Base-by-base conservation (phyloP, 2,113 vertebrate genomes). In the Gopherus flavomarginatus region DNA sequence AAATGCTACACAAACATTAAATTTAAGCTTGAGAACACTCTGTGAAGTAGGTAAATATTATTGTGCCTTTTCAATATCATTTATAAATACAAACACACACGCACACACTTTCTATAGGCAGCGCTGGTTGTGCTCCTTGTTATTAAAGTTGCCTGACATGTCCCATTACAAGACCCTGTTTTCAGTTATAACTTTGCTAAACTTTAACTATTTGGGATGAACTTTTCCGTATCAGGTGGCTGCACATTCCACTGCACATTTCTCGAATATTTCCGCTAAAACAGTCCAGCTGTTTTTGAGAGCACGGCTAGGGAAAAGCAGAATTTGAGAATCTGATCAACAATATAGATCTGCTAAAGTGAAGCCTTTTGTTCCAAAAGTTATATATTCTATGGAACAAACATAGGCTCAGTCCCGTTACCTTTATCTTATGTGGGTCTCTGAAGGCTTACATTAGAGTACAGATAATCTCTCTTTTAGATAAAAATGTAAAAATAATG, bases 401-500 rank as follows among this genome's bases (percentile, higher is more conserved):
- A 87, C 49, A 26, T 91, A 57, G 86, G 62, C 89, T 93, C 47
- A 62, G 92, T 92, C 92, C 53, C 42, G 50, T 80, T 96, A 81
- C 87, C 89, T 88, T 87, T 92, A 65, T 54, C 16, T 79, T 17
- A 4, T 2, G 52, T 85, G 91, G 85, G 86, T 90, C 19, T 26
- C 93, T 44, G 90, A 79, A 88, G 83, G 69, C 50, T 89, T 83
- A 90, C 0, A 5, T 11, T 80, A 79, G 91, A 92, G 81, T 62
- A 90, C 95, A 95, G 90, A 88, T 88, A 92, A 94, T 84, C 96
- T 95, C 93, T 49, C 27, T 65, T 59, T 93, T 83, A 97, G 97
- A 97, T 86, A 97, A 65, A 85, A 79, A 81, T 50, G 85, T 38
- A 3, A 44, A 69, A 90, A 90, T 81, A 86, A 90, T 79, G 57